phyloP scores from a whole-genome alignment of 2,888 invertebrate genomes.

The Entomobrya multifasciata region DNA sequence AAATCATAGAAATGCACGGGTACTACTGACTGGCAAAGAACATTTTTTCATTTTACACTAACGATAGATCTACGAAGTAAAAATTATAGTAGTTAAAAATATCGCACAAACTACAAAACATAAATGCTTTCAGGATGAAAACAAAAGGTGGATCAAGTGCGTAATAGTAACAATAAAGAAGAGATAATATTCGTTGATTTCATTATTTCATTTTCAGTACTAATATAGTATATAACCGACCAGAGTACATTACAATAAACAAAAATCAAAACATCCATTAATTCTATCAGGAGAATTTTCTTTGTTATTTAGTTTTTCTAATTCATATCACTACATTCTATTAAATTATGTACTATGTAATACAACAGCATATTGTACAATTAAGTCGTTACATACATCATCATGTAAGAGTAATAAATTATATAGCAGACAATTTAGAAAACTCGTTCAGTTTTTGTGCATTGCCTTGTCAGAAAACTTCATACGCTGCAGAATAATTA shows the following conservation, averaged over 20 bases:
- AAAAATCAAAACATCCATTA: neutral
- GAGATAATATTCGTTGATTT: neutral
- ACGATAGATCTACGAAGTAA: neutral
- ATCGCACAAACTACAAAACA: neutral
- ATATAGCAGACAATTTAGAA: neutral
- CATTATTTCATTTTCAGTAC: neutral
- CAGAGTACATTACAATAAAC: neutral
- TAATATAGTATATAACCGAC: neutral
- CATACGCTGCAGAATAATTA: conserved; percentile 18
- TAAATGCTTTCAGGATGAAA: neutral
- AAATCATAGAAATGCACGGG: neutral
- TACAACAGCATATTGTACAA: neutral
- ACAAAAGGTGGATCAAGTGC: conserved; percentile 6
- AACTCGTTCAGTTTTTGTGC: neutral
- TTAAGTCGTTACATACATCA: neutral
- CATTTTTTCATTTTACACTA: conserved; percentile 3
- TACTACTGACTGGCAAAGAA: conserved; percentile 25
- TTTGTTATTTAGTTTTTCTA: neutral
- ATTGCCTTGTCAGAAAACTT: neutral
- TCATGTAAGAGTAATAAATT: conserved; percentile 1
- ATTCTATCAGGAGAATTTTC: too few species aligned
- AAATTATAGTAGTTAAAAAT: neutral
- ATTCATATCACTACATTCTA: too few species aligned
- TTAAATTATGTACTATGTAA: too few species aligned
- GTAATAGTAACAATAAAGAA: neutral